phyloP scores from a whole-genome alignment of 2,113 vertebrate species.

The Ursus arctos region DNA sequence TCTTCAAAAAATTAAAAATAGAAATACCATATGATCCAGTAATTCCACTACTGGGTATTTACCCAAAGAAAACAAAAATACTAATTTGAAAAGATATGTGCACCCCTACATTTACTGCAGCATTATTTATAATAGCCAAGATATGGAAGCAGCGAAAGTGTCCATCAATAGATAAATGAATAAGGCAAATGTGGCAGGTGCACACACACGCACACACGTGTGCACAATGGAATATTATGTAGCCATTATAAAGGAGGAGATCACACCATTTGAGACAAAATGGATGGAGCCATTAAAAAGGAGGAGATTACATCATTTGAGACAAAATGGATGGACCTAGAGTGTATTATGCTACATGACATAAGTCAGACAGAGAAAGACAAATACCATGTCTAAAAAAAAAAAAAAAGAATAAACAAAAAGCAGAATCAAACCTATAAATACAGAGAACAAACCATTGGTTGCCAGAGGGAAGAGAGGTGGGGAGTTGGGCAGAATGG shows the following conservation, averaged over 20 bases:
- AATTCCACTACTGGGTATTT: not conserved
- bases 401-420: not conserved
- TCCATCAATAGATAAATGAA: not conserved
- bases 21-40: not conserved
- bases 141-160: not conserved
- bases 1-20: not conserved
- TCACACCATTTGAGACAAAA: not conserved
- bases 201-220: fast-evolving
- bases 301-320: not conserved
- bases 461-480: not conserved
- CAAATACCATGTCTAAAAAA: not conserved
- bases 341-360: not conserved
- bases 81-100: not conserved
- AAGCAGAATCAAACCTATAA: not conserved
- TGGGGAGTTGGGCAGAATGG: not conserved
- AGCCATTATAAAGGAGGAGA: not conserved
- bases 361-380: not conserved
- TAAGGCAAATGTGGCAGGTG: not conserved
- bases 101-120: not conserved
- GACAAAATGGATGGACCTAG: not conserved
- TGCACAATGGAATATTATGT: not conserved
- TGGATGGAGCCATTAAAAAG: not conserved
- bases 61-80: not conserved
- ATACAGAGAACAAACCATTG: not conserved
- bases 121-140: not conserved